Conservation (phyloP, 2,113 vertebrate species). For the Buteo buteo region DNA sequence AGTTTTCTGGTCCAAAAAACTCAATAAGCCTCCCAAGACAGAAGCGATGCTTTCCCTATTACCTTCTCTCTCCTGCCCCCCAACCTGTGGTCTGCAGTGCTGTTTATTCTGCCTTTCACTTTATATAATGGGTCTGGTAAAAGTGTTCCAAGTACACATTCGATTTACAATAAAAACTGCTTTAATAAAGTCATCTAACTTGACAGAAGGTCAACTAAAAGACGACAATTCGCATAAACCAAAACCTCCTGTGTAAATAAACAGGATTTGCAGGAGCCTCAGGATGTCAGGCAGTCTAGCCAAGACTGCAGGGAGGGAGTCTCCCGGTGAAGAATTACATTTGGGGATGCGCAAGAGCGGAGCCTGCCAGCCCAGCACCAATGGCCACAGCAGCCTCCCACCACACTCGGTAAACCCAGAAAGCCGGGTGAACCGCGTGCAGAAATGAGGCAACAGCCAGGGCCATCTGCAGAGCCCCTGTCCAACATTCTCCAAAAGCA, state of each 20-base stretch:
- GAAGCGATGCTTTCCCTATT: neutral
- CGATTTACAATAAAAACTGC: slow-evolving; percentile 58
- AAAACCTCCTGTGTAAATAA: slow-evolving; percentile 54
- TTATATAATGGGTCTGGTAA: slow-evolving; percentile 44
- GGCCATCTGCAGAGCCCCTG: neutral
- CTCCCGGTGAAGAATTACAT: neutral
- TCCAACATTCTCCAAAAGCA: neutral
- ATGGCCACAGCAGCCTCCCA: neutral
- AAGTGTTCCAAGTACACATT: slow-evolving; percentile 36
- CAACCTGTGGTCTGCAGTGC: neutral
- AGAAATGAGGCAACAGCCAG: neutral
- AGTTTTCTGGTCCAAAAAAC: neutral
- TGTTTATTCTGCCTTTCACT: slow-evolving; percentile 32
- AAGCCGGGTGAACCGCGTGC: accelerated
- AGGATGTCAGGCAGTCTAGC: slow-evolving; percentile 38
- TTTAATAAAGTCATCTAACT: slow-evolving; percentile 57
- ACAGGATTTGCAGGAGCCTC: slow-evolving; percentile 49
- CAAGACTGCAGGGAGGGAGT: neutral
- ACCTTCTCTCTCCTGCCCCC: neutral
- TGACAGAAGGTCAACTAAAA: slow-evolving; percentile 49
- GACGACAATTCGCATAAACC: slow-evolving; percentile 21
- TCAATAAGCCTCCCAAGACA: neutral
- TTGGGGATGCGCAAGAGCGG: accelerated
- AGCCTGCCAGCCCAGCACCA: neutral
- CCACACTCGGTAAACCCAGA: neutral